These are phyloP conservation scores for Drosophila picticornis DNA, from an alignment of 2,888 invertebrate species.

Conservation along the genomic window DNA sequence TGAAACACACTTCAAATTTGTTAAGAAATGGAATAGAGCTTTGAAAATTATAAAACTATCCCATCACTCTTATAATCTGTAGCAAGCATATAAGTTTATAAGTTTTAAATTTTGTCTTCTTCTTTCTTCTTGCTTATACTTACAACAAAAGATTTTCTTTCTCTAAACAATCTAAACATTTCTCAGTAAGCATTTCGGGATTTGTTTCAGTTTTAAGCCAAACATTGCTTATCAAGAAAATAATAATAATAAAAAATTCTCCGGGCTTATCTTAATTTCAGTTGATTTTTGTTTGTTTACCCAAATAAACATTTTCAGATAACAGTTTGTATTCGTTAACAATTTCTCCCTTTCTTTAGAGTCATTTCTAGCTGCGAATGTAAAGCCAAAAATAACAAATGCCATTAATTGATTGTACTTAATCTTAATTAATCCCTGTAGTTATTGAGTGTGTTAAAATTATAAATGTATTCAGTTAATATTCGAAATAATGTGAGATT, in stretches of 20 bases:
- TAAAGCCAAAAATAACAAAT: not conserved
- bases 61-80: not conserved
- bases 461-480: not conserved
- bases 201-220: not conserved
- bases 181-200: not conserved
- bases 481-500: not conserved
- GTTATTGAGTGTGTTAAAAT: not conserved
- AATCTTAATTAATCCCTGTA: slow-evolving; percentile 37
- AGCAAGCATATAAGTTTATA: not conserved
- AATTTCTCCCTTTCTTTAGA: not conserved
- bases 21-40: not conserved
- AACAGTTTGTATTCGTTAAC: not conserved
- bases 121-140: no score
- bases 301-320: slow-evolving; percentile 19
- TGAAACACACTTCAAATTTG: not conserved
- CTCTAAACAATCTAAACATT: not conserved
- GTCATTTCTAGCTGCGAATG: not conserved
- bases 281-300: slow-evolving; percentile 4
- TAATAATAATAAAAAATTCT: not conserved
- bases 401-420: slow-evolving; percentile 9
- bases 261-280: not conserved
- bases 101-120: not conserved
- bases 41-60: not conserved
- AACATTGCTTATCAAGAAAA: slow-evolving; percentile 10
- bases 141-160: not conserved